Evolutionary conservation across 2,888 invertebrate genomes (phyloP).

Genomic region (Zaprionus bogoriensis): DNA sequence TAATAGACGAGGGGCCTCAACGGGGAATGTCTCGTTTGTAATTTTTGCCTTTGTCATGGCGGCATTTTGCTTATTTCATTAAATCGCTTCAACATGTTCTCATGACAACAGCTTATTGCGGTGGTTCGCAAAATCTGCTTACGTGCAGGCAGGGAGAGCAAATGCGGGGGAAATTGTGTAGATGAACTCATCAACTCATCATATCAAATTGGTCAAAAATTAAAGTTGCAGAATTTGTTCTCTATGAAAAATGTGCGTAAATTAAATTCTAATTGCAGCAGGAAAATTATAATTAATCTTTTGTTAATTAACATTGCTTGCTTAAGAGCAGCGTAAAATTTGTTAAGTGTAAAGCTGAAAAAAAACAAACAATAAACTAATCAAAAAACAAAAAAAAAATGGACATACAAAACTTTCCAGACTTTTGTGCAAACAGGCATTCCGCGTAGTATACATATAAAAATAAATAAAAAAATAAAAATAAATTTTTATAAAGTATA

Average conservation of each 20-base stretch:
- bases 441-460: slow-evolving; percentile 2
- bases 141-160: background rate
- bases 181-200: too few relatives aligned
- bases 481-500: background rate
- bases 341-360: background rate
- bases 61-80: slow-evolving; percentile 30
- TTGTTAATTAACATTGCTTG: too few relatives aligned
- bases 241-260: too few relatives aligned
- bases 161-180: background rate
- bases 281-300: too few relatives aligned
- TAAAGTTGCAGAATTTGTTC: too few relatives aligned
- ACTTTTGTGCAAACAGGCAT: slow-evolving; percentile 13
- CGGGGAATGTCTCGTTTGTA: slow-evolving; percentile 28
- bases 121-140: background rate
- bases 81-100: slow-evolving; percentile 46
- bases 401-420: slow-evolving; percentile 11
- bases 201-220: too few relatives aligned
- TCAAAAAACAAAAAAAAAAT: background rate
- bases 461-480: too few relatives aligned
- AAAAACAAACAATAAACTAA: background rate
- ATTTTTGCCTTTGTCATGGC: slow-evolving; percentile 38
- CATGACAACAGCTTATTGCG: slow-evolving; percentile 46
- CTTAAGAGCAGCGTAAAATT: too few relatives aligned
- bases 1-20: background rate
- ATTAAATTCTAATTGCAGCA: too few relatives aligned